Conservation (phyloP, 2,797 vertebrate genomes). For the Argya squamiceps region DNA sequence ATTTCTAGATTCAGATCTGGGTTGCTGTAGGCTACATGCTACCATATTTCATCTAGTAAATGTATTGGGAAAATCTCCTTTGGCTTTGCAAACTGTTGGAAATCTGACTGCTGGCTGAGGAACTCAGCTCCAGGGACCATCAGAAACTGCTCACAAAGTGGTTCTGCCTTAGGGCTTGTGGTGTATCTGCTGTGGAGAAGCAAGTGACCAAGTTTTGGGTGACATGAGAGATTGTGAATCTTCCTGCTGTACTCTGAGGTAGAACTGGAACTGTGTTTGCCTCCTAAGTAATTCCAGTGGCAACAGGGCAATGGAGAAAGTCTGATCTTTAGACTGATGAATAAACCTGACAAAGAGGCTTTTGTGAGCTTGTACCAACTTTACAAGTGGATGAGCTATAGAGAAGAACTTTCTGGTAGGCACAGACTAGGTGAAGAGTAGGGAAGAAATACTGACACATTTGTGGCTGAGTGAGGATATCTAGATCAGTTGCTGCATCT, state of each 20-base stretch:
- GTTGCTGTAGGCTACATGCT: neutral
- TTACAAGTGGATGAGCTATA: neutral
- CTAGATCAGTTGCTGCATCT: neutral
- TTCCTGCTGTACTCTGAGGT: neutral
- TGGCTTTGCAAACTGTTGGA: neutral
- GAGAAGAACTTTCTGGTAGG: neutral
- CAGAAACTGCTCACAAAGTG: neutral
- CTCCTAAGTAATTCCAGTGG: neutral
- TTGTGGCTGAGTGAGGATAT: neutral
- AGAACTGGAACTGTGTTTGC: neutral
- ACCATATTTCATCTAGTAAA: neutral
- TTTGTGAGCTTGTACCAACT: neutral
- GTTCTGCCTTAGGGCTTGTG: neutral
- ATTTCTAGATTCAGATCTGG: conserved; percentile 14
- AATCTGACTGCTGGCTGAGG: neutral
- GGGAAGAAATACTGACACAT: neutral
- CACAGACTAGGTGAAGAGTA: neutral
- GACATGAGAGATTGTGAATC: neutral
- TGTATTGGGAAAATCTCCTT: neutral
- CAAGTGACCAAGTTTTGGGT: neutral
- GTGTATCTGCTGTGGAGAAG: neutral
- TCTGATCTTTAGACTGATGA: neutral
- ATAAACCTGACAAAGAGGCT: neutral
- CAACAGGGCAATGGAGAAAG: neutral
- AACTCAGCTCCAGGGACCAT: neutral